phyloP scores from a whole-genome alignment of 2,888 invertebrate genomes.

The Limnephilus lunatus region DNA sequence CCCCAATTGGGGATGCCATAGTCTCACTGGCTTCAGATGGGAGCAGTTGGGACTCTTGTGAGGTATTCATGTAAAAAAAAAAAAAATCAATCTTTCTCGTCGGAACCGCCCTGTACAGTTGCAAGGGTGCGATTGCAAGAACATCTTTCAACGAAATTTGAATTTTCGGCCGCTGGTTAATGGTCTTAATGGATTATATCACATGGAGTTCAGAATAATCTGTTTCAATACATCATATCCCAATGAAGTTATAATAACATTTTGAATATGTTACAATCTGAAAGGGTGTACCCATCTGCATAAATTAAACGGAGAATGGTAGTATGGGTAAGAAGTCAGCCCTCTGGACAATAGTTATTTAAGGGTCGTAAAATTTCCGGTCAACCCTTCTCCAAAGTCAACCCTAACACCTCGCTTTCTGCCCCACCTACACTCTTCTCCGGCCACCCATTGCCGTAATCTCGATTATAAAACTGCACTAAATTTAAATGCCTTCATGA shows the following conservation, averaged over 20 bases:
- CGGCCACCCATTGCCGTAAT: conserved; percentile 55
- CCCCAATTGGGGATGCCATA: too few species aligned
- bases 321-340: conserved; percentile 61
- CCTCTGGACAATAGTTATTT: conserved; percentile 64
- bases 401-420: conserved; percentile 13
- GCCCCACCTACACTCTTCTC: conserved; percentile 38
- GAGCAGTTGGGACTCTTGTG: too few species aligned
- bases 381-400: conserved; percentile 39
- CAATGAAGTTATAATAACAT: conserved; percentile 21
- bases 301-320: conserved; percentile 60
- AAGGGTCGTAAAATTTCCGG: conserved; percentile 64
- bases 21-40: too few species aligned
- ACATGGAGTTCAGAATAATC: not conserved
- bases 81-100: too few species aligned
- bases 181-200: not conserved
- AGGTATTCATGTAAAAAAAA: too few species aligned
- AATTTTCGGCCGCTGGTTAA: too few species aligned
- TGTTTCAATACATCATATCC: not conserved
- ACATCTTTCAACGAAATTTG: too few species aligned
- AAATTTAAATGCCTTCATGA: not conserved
- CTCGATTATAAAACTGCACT: conserved; percentile 52
- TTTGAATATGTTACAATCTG: conserved; percentile 24
- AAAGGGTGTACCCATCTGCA: conserved; percentile 59
- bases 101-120: too few species aligned
- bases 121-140: too few species aligned